A percentile compares a stretch with the other conserved stretches of the same genome.
phyloP scores from a whole-genome alignment of 1,140 invertebrate genomes.

The Cotesia vestalis region DNA sequence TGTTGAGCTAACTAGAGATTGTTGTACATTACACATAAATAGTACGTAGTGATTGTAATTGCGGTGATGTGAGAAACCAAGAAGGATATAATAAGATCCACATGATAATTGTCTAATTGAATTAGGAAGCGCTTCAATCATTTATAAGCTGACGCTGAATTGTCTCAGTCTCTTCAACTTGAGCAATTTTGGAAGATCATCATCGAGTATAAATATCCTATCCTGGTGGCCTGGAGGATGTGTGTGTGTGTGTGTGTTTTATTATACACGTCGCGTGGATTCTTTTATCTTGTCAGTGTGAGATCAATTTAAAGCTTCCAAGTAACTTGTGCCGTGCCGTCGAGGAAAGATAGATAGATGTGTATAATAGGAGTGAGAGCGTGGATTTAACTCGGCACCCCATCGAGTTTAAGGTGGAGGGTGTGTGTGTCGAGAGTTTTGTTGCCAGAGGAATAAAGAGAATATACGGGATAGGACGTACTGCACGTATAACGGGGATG shows the following conservation, averaged over 20 bases:
- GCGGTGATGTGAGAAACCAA: neutral
- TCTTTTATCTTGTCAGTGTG: no score
- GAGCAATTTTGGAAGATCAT: slow-evolving; percentile 26
- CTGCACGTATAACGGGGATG: no score
- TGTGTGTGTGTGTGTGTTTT: no score
- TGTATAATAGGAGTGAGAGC: slow-evolving; percentile 1
- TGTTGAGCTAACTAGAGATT: slow-evolving; percentile 28
- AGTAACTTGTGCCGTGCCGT: no score
- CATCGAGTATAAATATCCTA: no score
- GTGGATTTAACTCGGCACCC: no score
- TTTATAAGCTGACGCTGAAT: neutral
- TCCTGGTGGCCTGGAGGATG: no score
- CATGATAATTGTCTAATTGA: slow-evolving; percentile 29
- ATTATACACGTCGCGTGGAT: no score
- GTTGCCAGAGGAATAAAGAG: neutral
- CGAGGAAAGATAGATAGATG: no score
- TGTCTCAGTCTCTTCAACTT: neutral
- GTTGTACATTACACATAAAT: slow-evolving; percentile 5
- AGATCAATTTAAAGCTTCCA: no score
- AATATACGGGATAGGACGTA: no score
- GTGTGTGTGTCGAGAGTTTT: slow-evolving; percentile 14
- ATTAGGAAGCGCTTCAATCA: neutral
- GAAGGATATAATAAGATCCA: slow-evolving; percentile 1
- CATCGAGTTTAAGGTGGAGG: neutral
- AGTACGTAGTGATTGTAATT: neutral